Conservation (phyloP, 2,888 invertebrate genomes). For the Nemoura dubitans region DNA sequence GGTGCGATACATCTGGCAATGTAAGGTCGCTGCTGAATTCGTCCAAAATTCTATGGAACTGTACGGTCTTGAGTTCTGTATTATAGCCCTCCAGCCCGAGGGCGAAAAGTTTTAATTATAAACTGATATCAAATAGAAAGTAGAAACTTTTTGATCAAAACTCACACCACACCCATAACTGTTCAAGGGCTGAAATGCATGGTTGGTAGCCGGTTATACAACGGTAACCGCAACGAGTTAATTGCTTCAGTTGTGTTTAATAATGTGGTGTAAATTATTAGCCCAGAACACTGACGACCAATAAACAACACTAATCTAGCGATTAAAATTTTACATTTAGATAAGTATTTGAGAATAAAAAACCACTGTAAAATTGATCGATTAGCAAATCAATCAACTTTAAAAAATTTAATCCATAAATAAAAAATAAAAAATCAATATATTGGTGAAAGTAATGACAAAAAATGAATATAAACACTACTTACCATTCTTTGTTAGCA, state of each 20-base stretch:
- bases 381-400: too few relatives aligned
- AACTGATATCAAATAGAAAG: not conserved
- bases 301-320: not conserved
- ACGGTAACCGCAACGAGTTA: not conserved
- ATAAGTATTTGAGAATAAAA: too few relatives aligned
- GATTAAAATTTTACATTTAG: too few relatives aligned
- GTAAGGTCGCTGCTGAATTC: not conserved
- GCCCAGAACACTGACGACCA: not conserved
- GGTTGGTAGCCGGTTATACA: not conserved
- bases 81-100: not conserved
- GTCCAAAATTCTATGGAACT: not conserved
- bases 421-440: too few relatives aligned
- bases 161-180: not conserved
- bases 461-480: not conserved
- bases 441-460: too few relatives aligned
- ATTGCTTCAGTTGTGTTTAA: not conserved
- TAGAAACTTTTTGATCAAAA: not conserved
- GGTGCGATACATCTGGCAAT: not conserved
- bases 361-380: too few relatives aligned
- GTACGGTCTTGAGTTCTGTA: not conserved
- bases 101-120: not conserved
- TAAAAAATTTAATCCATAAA: too few relatives aligned
- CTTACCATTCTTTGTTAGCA: constrained; percentile 10
- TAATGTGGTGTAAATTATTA: not conserved
- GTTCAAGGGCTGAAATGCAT: not conserved